These are phyloP conservation scores for Drosophila flavopinicola DNA, from an alignment of 2,888 invertebrate species.

Conservation along the genomic window DNA sequence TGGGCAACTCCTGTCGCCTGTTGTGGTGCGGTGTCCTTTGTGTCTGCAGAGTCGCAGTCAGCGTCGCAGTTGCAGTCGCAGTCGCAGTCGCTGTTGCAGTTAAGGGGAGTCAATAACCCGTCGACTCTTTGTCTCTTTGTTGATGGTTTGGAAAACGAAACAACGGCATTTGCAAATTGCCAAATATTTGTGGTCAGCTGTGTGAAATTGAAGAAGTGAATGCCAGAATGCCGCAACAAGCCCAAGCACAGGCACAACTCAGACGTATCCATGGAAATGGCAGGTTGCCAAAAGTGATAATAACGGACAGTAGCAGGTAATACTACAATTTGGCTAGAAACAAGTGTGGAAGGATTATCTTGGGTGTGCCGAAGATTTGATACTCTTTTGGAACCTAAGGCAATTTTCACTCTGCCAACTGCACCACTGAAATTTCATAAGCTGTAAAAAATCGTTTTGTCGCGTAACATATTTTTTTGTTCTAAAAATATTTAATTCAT, in stretches of 20 bases:
- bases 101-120: conserved; percentile 49
- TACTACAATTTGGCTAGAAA: no score
- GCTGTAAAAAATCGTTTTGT: no score
- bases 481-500: no score
- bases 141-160: conserved; percentile 3
- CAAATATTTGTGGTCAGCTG: conserved; percentile 6
- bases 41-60: conserved; percentile 42
- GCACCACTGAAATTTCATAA: no score
- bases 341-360: no score
- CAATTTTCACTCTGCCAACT: background rate
- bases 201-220: background rate
- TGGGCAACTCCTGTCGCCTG: conserved; percentile 11
- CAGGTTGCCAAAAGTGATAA: conserved; percentile 58
- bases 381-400: no score
- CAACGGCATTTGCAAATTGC: conserved; percentile 11
- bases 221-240: conserved; percentile 62
- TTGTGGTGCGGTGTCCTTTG: conserved; percentile 34
- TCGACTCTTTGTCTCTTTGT: conserved; percentile 41
- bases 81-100: conserved; percentile 2
- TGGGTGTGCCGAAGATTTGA: no score
- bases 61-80: background rate
- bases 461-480: no score
- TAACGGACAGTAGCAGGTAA: conserved; percentile 68
- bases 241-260: conserved; percentile 41
- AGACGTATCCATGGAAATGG: conserved; percentile 62